Percentiles rank a stretch among this genome's conserved stretches.
These are phyloP conservation scores for Coendou prehensilis DNA, from an alignment of 2,797 vertebrate genomes.

Conservation along the genomic window DNA sequence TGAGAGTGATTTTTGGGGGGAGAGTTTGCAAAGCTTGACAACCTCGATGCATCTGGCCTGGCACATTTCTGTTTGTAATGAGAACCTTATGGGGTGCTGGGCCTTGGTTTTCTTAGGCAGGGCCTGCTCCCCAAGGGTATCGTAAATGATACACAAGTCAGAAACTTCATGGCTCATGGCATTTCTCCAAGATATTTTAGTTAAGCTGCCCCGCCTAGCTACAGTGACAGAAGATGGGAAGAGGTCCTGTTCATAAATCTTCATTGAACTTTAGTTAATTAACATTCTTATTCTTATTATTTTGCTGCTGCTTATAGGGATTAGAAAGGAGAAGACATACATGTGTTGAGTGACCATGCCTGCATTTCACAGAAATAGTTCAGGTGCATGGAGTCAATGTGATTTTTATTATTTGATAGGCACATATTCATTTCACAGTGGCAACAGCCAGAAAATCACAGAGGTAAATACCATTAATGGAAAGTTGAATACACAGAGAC, in stretches of 20 bases:
- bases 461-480: background rate
- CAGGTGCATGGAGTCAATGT: background rate
- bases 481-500: slow-evolving; percentile 37
- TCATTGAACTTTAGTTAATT: slow-evolving; percentile 56
- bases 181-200: slow-evolving; percentile 73
- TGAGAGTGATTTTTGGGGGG: slow-evolving; percentile 61
- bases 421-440: slow-evolving; percentile 1
- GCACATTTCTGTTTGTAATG: slow-evolving; percentile 83
- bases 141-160: slow-evolving; percentile 78
- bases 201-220: slow-evolving; percentile 36
- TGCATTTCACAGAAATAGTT: background rate
- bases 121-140: slow-evolving; percentile 68
- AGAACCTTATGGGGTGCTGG: slow-evolving; percentile 81
- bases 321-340: background rate
- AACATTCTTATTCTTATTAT: background rate
- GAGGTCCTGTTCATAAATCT: slow-evolving; percentile 64
- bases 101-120: slow-evolving; percentile 66
- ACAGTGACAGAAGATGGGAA: slow-evolving; percentile 47
- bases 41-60: slow-evolving; percentile 77
- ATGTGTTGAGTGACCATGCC: background rate
- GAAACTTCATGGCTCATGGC: slow-evolving; percentile 76
- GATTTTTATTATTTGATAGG: slow-evolving; percentile 54
- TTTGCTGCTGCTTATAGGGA: slow-evolving; percentile 7
- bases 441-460: background rate
- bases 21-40: slow-evolving; percentile 77